These are phyloP conservation scores for Atrina japonica DNA, from an alignment of 2,888 invertebrate species.

Conservation along the genomic window DNA sequence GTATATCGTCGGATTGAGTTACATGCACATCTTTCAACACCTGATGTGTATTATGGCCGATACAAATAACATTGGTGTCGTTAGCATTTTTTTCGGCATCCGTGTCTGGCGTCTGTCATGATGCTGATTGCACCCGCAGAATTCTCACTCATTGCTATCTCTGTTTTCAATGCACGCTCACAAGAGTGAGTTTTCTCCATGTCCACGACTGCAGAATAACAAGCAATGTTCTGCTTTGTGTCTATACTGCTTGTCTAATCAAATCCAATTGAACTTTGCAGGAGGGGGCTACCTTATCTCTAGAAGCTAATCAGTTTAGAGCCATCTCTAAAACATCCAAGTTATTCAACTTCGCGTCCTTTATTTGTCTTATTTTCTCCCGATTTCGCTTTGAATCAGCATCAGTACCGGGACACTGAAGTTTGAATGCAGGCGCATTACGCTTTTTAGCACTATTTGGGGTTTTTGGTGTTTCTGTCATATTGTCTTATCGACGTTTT, in stretches of 20 bases:
- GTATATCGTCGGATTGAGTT: neutral
- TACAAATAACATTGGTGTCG: constrained; percentile 25
- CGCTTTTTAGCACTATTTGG: constrained; percentile 10
- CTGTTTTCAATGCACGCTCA: constrained; percentile 11
- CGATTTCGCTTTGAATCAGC: neutral
- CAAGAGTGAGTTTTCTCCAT: constrained; percentile 1
- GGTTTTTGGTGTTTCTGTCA: no score
- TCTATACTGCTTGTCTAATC: neutral
- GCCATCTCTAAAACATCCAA: constrained; percentile 5
- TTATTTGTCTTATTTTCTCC: neutral
- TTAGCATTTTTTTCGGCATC: constrained; percentile 24
- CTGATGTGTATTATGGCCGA: constrained; percentile 27
- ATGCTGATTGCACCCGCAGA: constrained; percentile 20
- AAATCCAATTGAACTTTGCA: neutral
- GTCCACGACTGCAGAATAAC: constrained; percentile 4
- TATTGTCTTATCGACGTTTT: no score
- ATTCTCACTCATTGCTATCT: constrained; percentile 9
- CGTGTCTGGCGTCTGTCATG: constrained; percentile 25
- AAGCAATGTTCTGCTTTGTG: neutral
- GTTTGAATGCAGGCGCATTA: constrained; percentile 2
- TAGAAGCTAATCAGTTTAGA: neutral
- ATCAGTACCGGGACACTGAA: constrained; percentile 1
- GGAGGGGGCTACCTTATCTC: neutral
- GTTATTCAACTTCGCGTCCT: neutral
- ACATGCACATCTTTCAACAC: constrained; percentile 16